A percentile compares a stretch with the other conserved stretches of the same genome.
Evolutionary conservation across 1,140 invertebrate genomes (phyloP).

Genomic region (Zelostemma sp.): DNA sequence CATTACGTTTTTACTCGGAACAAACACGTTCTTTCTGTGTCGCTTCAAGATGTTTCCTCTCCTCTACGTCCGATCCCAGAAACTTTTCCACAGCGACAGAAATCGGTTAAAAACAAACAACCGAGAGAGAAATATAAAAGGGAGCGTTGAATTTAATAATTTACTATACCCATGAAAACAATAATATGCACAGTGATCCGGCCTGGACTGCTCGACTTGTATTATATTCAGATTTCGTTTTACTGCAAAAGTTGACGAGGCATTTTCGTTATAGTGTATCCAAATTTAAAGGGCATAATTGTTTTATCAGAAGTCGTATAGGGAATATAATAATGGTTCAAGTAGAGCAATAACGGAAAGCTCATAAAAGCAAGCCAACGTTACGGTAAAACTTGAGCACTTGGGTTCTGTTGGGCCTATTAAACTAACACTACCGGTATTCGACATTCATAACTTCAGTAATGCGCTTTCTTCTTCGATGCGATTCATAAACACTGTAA

Average conservation of each 20-base stretch:
- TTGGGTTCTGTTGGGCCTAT: neutral
- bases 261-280: too few species aligned
- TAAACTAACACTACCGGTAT: neutral
- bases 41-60: constrained; percentile 34
- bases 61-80: constrained; percentile 7
- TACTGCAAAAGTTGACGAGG: too few species aligned
- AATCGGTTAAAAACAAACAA: neutral
- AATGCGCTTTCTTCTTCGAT: neutral
- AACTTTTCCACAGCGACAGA: constrained; percentile 12
- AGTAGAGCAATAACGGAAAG: neutral
- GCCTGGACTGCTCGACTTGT: neutral
- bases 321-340: neutral
- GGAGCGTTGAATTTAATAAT: constrained; percentile 6
- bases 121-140: constrained; percentile 1
- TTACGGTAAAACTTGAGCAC: constrained; percentile 3
- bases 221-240: too few species aligned
- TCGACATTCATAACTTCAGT: neutral
- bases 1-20: constrained; percentile 12
- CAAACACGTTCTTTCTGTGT: constrained; percentile 25
- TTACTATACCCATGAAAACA: neutral
- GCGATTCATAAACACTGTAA: neutral
- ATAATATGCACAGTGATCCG: neutral
- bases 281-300: too few species aligned
- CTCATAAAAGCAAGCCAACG: neutral
- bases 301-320: too few species aligned